Base-by-base conservation (phyloP, 2,888 invertebrate genomes). In the Agonopterix subpropinquella region DNA sequence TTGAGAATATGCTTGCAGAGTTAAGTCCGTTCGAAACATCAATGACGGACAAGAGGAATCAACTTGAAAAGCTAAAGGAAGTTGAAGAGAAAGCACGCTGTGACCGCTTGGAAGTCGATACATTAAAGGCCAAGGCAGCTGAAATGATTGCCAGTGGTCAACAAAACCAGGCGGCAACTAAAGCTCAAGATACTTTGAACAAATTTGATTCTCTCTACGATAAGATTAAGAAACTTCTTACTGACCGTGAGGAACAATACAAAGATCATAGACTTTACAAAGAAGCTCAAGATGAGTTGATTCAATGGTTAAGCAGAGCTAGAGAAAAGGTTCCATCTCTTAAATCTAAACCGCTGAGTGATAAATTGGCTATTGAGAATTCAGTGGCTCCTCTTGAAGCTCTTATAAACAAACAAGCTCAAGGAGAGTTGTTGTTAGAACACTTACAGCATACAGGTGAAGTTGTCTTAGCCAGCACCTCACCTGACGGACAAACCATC, bases 41-140 rank as follows among this genome's bases (percentile, higher is more conserved):
- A 0, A 92, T 96, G 89, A 91, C 95, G 0, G 97, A 97, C 67
- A 97, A 97, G 73, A 92, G 96, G 55, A 91, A 92, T 0, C 96
- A 97, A 67, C 81, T 97, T 36, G 97, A 97, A 67, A 92, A 94
- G 59, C 92, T 96, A 0, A 96, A 96, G 69, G 92, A 92, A 55
- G 90, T 96, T 0, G 96, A 96, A 78, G 97, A 97, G 69, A 96
- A 95, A 80, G 93, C 95, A 0, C 91, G 96, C 0, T 94, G 96
- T 71, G 97, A 97, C 67, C 95, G 96, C 63, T 92, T 96, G 50
- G 97, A 97, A 72, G 96, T 97, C 0, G 97, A 97, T 60, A 92
- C 93, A 36, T 75, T 97, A 9, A 96, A 95, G 73, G 83, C 91
- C n/a, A 95, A 96, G 73, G 95, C 96, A 1, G 91, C 91, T 15